These are phyloP conservation scores for Chelon auratus DNA, from an alignment of 2,797 vertebrate genomes.

Conservation along the genomic window DNA sequence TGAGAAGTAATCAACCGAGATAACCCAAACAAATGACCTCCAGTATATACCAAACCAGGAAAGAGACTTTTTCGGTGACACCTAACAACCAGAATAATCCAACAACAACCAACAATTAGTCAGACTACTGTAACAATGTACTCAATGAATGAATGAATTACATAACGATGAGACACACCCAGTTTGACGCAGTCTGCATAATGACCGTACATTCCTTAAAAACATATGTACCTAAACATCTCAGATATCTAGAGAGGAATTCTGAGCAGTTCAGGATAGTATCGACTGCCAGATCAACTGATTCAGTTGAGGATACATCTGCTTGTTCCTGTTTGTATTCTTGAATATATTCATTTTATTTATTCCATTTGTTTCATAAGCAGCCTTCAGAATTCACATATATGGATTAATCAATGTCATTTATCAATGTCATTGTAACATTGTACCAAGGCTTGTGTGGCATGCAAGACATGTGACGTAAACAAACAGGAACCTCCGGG, in stretches of 20 bases:
- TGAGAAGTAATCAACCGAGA: background rate
- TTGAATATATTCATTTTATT: background rate
- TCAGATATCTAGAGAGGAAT: background rate
- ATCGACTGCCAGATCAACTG: no score
- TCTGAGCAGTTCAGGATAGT: no score
- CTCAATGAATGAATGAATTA: background rate
- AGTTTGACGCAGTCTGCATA: background rate
- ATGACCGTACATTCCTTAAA: background rate
- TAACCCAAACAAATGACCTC: background rate
- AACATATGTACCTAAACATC: background rate
- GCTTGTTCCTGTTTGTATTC: background rate
- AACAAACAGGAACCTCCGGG: no score
- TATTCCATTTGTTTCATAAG: background rate
- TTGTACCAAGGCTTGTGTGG: no score
- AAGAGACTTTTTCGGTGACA: background rate
- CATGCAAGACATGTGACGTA: no score
- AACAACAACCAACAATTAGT: no score
- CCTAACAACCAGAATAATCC: conserved; percentile 17
- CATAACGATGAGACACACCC: conserved; percentile 1
- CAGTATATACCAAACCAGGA: background rate
- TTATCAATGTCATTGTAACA: no score
- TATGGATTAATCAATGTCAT: no score
- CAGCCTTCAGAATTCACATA: no score
- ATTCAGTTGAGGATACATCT: no score
- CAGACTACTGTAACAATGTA: conserved; percentile 1